A percentile compares a stretch with the other conserved stretches of the same genome.
Evolutionary conservation across 2,797 vertebrate genomes (phyloP).

Genomic region (Arremon aurantiirostris): DNA sequence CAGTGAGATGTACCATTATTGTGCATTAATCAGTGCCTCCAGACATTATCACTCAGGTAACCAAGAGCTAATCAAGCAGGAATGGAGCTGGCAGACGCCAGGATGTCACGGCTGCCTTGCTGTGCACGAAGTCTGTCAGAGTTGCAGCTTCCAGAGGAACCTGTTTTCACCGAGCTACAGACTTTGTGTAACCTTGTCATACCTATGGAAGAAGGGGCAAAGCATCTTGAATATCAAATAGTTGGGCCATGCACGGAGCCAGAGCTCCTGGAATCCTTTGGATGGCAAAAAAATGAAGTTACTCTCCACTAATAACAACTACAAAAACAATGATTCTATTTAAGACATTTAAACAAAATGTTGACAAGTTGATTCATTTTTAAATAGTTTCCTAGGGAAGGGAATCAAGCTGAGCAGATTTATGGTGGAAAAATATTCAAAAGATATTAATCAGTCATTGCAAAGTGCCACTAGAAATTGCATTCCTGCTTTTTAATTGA

Average conservation of each 20-base stretch:
- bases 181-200: constrained; percentile 68
- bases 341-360: constrained; percentile 33
- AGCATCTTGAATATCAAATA: constrained; percentile 15
- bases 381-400: constrained; percentile 28
- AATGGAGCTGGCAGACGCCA: constrained; percentile 60
- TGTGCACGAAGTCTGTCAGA: constrained; percentile 65
- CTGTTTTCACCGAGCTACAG: constrained; percentile 39
- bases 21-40: constrained; percentile 76
- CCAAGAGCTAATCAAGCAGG: constrained; percentile 73
- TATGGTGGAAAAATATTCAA: constrained; percentile 27
- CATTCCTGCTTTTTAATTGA: neutral
- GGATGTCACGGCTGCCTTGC: constrained; percentile 66
- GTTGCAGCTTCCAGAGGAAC: constrained; percentile 57
- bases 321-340: neutral
- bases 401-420: constrained; percentile 3
- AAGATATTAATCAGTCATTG: constrained; percentile 10
- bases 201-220: constrained; percentile 19
- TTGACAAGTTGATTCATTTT: constrained; percentile 42
- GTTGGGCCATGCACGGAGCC: neutral
- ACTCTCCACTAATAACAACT: neutral
- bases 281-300: neutral
- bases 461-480: constrained; percentile 18
- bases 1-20: constrained; percentile 74
- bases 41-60: constrained; percentile 75
- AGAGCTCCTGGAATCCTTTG: neutral